phyloP scores from a whole-genome alignment of 2,888 invertebrate species.

The Camptogramma bilineatum region DNA sequence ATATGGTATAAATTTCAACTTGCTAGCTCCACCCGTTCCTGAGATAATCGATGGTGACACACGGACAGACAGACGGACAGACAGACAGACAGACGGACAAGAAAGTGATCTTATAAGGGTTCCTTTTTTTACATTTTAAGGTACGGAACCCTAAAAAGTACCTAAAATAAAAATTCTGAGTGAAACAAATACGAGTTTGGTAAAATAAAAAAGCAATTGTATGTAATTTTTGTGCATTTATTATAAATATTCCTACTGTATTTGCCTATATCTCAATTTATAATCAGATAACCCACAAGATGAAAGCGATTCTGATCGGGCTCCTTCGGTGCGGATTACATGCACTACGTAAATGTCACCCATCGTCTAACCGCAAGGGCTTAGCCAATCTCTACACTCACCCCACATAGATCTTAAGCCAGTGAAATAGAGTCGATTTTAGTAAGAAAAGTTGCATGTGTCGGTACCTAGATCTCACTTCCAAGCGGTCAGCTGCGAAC shows the following conservation, averaged over 20 bases:
- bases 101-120: too few species aligned
- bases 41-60: too few species aligned
- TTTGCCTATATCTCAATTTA: conserved; percentile 12
- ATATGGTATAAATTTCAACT: too few species aligned
- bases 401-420: conserved; percentile 37
- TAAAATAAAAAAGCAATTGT: background rate
- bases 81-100: too few species aligned
- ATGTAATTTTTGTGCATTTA: background rate
- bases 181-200: background rate
- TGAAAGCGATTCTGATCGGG: conserved; percentile 53
- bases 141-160: too few species aligned
- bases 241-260: background rate
- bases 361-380: conserved; percentile 56
- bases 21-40: too few species aligned
- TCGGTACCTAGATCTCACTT: conserved; percentile 65
- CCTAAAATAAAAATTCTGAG: background rate
- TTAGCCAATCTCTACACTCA: conserved; percentile 47
- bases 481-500: conserved; percentile 77
- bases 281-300: conserved; percentile 46
- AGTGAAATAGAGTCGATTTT: conserved; percentile 44
- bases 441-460: conserved; percentile 29
- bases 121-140: too few species aligned
- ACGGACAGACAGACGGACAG: too few species aligned
- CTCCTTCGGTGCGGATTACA: conserved; percentile 54
- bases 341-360: conserved; percentile 62